Conservation (phyloP, 2,797 vertebrate species). For the Neosalanx taihuensis region DNA sequence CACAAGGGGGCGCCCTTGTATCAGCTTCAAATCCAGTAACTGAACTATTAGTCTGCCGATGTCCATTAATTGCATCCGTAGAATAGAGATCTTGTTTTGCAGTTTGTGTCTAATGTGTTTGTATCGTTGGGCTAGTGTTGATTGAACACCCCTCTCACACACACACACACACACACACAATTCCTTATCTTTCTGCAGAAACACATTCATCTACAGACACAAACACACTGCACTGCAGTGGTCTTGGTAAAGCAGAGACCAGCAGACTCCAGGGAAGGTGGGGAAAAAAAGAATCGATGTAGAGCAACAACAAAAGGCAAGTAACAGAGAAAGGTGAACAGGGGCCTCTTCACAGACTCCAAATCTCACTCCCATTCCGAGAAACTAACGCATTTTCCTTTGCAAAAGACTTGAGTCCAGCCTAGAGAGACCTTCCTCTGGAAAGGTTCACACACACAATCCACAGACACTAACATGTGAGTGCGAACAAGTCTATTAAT, state of each 20-base stretch:
- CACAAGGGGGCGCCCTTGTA: slow-evolving; percentile 41
- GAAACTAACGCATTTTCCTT: not conserved
- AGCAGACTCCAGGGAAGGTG: not conserved
- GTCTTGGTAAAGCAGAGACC: slow-evolving; percentile 69
- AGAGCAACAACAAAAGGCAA: not conserved
- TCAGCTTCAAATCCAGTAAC: slow-evolving; percentile 40
- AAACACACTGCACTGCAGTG: slow-evolving; percentile 31
- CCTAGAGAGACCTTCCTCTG: not conserved
- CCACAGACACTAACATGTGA: not conserved
- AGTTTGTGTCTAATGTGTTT: slow-evolving; percentile 15
- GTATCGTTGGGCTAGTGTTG: slow-evolving; percentile 47
- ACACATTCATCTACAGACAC: no score
- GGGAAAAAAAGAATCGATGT: not conserved
- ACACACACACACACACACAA: slow-evolving; percentile 32
- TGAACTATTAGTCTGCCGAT: slow-evolving; percentile 24
- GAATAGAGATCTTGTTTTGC: slow-evolving; percentile 49
- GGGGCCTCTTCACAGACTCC: not conserved
- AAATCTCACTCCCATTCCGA: not conserved
- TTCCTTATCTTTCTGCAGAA: no score
- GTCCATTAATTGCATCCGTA: slow-evolving; percentile 58
- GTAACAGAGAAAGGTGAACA: not conserved
- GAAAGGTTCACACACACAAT: not conserved
- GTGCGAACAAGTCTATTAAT: slow-evolving; percentile 14
- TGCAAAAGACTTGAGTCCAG: not conserved
- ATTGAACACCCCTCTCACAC: not conserved